Conservation (phyloP, 2,797 vertebrate species). For the Alcedo quadribrachys region DNA sequence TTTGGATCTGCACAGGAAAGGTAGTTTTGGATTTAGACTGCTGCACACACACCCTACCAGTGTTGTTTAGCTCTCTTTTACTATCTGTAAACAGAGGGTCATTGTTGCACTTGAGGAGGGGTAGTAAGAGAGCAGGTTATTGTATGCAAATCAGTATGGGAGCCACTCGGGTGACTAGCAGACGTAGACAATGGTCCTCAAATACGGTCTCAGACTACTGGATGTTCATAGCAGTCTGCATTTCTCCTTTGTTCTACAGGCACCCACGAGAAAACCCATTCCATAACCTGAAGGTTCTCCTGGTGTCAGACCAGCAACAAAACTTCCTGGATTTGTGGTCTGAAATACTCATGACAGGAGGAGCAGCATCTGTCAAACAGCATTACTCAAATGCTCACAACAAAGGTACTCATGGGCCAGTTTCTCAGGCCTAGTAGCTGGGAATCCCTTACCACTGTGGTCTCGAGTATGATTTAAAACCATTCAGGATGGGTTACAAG, state of each 20-base stretch:
- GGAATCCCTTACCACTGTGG: neutral
- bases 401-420: slow-evolving; percentile 79
- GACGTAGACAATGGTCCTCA: neutral
- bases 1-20: neutral
- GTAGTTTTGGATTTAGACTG: neutral
- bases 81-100: neutral
- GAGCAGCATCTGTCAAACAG: slow-evolving; percentile 86
- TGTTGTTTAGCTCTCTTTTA: neutral
- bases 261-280: slow-evolving; percentile 90
- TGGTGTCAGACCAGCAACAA: slow-evolving; percentile 87
- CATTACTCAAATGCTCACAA: slow-evolving; percentile 80
- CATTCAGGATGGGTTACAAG: neutral
- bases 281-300: slow-evolving; percentile 87
- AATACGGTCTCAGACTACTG: neutral
- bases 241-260: slow-evolving; percentile 76
- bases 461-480: neutral
- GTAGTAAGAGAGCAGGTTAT: neutral
- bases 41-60: neutral
- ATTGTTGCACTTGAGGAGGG: neutral
- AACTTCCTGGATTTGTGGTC: slow-evolving; percentile 88
- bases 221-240: neutral
- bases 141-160: neutral
- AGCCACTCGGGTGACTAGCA: neutral
- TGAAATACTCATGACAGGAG: slow-evolving; percentile 89
- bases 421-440: neutral